A percentile compares a stretch with the other conserved stretches of the same genome.
phyloP scores from a whole-genome alignment of 2,113 vertebrate species.

The Alligator sinensis region DNA sequence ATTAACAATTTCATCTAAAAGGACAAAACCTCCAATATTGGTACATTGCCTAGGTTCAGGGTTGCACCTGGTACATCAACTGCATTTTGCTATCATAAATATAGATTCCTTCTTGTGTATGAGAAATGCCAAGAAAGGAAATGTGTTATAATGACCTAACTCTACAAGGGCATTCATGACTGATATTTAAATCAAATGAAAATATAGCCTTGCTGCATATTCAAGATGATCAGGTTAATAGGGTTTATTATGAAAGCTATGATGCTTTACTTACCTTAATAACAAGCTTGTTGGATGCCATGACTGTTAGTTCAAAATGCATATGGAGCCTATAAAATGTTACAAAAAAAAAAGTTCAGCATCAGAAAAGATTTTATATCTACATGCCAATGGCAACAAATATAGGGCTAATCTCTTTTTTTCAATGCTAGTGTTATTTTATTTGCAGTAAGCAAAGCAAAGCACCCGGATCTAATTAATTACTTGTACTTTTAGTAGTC shows the following conservation, averaged over 20 bases:
- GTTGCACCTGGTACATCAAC: neutral
- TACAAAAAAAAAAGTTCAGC: slow-evolving; percentile 25
- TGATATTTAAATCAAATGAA: neutral
- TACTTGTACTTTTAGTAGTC: neutral
- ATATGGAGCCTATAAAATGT: slow-evolving; percentile 49
- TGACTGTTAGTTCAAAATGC: slow-evolving; percentile 37
- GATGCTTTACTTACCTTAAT: slow-evolving; percentile 76
- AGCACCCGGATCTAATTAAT: neutral
- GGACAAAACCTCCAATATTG: neutral
- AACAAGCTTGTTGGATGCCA: slow-evolving; percentile 79
- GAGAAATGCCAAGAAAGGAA: neutral
- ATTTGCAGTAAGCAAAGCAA: neutral
- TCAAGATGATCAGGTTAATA: neutral
- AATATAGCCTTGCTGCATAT: neutral
- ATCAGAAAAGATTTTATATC: neutral
- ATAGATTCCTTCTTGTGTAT: neutral
- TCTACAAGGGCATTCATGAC: neutral
- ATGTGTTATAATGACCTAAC: neutral
- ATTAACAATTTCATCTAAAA: neutral
- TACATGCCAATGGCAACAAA: fast-evolving
- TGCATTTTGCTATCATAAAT: neutral
- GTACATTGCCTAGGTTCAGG: no score
- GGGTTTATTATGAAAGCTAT: neutral
- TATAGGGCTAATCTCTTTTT: neutral
- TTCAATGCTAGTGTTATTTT: neutral